Evolutionary conservation across 2,113 vertebrate genomes (phyloP).

Genomic region (Anoplopoma fimbria): DNA sequence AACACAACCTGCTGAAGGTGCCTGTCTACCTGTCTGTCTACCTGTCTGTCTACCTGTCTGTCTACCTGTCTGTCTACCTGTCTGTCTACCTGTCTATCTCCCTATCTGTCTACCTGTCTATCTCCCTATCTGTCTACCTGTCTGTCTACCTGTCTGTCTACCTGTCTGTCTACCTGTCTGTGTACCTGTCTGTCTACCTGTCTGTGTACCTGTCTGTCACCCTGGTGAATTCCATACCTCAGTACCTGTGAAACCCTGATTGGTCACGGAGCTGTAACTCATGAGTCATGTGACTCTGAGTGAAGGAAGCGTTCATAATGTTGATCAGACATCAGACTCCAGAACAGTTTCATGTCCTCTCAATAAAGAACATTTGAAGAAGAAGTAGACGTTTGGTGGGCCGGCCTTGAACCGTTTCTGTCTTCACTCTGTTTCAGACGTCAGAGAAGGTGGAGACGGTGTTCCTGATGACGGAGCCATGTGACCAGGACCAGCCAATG

Average conservation of each 20-base stretch:
- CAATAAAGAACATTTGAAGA: too few relatives aligned
- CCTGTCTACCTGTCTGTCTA: background rate
- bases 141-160: background rate
- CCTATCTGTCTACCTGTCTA: background rate
- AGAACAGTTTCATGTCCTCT: too few relatives aligned
- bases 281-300: too few relatives aligned
- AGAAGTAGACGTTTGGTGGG: too few relatives aligned
- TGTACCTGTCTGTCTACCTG: background rate
- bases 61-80: background rate
- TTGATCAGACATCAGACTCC: too few relatives aligned
- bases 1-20: slow-evolving; percentile 69
- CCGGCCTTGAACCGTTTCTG: too few relatives aligned
- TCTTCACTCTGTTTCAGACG: slow-evolving; percentile 62
- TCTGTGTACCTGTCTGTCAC: background rate
- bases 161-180: background rate
- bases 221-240: background rate
- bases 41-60: background rate
- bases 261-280: background rate
- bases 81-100: background rate
- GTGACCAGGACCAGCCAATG: slow-evolving; percentile 50
- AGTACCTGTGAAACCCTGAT: too few relatives aligned
- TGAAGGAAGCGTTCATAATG: too few relatives aligned
- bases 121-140: background rate
- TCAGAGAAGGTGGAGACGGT: slow-evolving; percentile 67
- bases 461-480: slow-evolving; percentile 48